phyloP scores from a whole-genome alignment of 2,888 invertebrate genomes.

The Theristus sp. region DNA sequence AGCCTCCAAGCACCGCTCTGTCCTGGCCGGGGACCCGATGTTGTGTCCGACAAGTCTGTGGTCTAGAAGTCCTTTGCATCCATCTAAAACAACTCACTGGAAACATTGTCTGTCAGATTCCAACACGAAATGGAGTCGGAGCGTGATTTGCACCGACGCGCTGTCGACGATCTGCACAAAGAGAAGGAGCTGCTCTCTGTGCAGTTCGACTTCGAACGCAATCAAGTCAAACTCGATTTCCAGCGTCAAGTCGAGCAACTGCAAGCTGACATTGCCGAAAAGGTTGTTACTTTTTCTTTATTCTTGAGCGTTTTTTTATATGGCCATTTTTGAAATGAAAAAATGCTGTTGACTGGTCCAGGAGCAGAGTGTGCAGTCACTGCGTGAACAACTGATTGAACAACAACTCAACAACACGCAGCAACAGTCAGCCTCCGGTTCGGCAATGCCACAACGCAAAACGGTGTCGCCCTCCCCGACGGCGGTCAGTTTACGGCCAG shows the following conservation, averaged over 20 bases:
- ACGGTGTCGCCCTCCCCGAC: neutral
- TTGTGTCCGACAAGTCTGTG: no score
- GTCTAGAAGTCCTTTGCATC: neutral
- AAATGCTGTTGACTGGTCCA: neutral
- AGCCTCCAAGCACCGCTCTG: no score
- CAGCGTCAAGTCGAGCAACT: slow-evolving; percentile 18
- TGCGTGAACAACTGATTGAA: neutral
- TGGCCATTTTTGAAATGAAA: neutral
- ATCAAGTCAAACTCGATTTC: slow-evolving; percentile 47
- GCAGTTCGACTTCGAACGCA: slow-evolving; percentile 46
- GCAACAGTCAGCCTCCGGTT: neutral
- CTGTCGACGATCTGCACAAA: slow-evolving; percentile 37
- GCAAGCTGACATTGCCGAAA: neutral
- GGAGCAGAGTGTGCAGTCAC: neutral
- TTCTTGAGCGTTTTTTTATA: no score
- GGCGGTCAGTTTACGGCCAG: neutral
- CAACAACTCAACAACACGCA: neutral
- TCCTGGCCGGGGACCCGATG: no score
- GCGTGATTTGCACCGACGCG: neutral
- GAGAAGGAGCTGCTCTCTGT: slow-evolving; percentile 43
- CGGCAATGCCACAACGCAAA: neutral
- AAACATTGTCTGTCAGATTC: neutral
- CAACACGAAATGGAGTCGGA: slow-evolving; percentile 4
- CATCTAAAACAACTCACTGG: neutral
- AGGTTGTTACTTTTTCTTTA: neutral